Evolutionary conservation across 2,797 vertebrate genomes (phyloP).

Genomic region (Anabas testudineus): DNA sequence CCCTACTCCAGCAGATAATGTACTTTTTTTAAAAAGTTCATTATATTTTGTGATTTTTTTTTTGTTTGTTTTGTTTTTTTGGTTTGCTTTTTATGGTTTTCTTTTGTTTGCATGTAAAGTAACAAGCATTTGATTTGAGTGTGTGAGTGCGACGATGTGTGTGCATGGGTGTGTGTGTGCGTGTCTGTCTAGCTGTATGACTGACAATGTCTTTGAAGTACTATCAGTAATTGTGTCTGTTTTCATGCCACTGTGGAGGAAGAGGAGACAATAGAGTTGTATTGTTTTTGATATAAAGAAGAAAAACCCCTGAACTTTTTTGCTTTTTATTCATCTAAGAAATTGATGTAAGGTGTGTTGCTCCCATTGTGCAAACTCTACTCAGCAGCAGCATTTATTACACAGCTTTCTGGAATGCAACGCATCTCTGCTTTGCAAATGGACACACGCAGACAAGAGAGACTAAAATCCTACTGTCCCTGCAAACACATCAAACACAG

Average conservation of each 20-base stretch:
- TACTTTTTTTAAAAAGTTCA: constrained; percentile 58
- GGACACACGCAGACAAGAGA: constrained; percentile 36
- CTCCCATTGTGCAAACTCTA: constrained; percentile 37
- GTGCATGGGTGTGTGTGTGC: constrained; percentile 10
- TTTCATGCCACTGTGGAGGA: constrained; percentile 69
- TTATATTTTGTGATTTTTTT: constrained; percentile 47
- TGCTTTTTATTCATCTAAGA: constrained; percentile 27
- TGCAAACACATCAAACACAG: constrained; percentile 10
- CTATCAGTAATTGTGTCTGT: constrained; percentile 74
- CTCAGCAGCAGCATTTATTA: constrained; percentile 55
- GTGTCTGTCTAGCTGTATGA: constrained; percentile 38
- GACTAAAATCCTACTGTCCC: constrained; percentile 32
- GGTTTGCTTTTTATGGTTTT: constrained; percentile 7
- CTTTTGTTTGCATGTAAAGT: constrained; percentile 75
- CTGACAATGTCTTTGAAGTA: constrained; percentile 71
- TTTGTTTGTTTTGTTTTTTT: constrained; percentile 23
- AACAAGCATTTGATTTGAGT: constrained; percentile 65
- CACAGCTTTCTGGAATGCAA: constrained; percentile 47
- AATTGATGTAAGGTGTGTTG: constrained; percentile 31
- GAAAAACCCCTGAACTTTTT: constrained; percentile 6
- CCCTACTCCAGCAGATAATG: constrained; percentile 66
- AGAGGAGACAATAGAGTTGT: constrained; percentile 55
- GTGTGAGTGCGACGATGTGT: constrained; percentile 43
- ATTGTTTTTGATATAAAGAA: constrained; percentile 62
- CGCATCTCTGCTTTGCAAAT: constrained; percentile 31